Evolutionary conservation across 2,797 vertebrate genomes (phyloP).

Genomic region (Sandelia bainsii): DNA sequence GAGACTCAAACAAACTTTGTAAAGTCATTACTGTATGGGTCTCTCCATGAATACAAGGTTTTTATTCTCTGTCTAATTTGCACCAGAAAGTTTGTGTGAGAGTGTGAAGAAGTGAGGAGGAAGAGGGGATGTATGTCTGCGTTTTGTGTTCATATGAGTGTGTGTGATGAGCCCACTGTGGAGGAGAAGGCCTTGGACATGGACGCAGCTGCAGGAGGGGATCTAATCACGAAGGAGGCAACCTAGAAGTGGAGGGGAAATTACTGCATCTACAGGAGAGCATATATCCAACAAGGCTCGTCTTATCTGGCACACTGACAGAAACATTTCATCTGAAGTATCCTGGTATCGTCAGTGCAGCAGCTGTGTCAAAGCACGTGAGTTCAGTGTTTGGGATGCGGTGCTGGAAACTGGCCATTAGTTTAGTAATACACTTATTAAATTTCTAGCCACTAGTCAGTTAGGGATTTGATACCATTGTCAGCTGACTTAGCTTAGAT

Average conservation of each 20-base stretch:
- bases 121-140: neutral
- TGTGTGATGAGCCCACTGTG: too few species aligned
- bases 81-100: neutral
- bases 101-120: neutral
- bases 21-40: slow-evolving; percentile 18
- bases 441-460: too few species aligned
- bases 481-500: too few species aligned
- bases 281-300: neutral
- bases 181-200: neutral
- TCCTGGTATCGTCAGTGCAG: neutral
- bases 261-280: neutral
- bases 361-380: neutral
- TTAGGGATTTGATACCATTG: too few species aligned
- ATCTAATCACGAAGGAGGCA: neutral
- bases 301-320: neutral
- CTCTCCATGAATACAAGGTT: slow-evolving; percentile 19
- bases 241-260: neutral
- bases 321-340: neutral
- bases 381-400: neutral
- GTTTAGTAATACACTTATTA: too few species aligned
- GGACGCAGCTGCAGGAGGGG: neutral
- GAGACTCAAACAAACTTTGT: slow-evolving; percentile 8
- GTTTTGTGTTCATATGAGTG: neutral
- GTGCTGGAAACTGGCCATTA: neutral
- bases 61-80: neutral